A percentile compares a stretch with the other conserved stretches of the same genome.
Evolutionary conservation across 2,113 vertebrate species (phyloP).

Genomic region (Leucoraja erinaceus): DNA sequence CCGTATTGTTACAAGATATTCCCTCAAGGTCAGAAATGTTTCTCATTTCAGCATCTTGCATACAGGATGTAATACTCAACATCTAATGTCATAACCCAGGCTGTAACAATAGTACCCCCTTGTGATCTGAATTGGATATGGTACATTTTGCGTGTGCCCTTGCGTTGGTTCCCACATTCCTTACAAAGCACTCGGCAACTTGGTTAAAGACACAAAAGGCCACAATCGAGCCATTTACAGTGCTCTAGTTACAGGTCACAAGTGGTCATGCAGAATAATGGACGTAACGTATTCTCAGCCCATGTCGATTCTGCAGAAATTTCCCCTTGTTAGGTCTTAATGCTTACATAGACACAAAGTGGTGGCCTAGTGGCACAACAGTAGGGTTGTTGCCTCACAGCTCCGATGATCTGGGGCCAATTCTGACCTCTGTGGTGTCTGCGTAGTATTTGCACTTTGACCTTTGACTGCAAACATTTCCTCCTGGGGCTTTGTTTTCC

Average conservation of each 20-base stretch:
- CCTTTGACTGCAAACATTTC: too few relatives aligned
- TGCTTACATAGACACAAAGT: neutral
- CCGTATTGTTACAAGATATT: neutral
- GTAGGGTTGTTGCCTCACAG: too few relatives aligned
- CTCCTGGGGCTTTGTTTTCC: too few relatives aligned
- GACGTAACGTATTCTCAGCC: neutral
- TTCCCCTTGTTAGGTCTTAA: neutral
- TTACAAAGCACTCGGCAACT: neutral
- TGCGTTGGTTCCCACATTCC: neutral
- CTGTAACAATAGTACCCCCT: neutral
- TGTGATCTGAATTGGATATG: slow-evolving; percentile 9
- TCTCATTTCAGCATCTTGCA: neutral
- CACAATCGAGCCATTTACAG: neutral
- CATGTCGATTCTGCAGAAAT: neutral
- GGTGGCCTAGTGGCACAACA: too few relatives aligned
- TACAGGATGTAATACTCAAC: neutral
- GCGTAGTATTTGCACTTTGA: too few relatives aligned
- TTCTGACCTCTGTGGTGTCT: too few relatives aligned
- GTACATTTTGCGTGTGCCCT: neutral
- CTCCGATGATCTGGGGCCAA: too few relatives aligned
- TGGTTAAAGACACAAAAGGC: neutral
- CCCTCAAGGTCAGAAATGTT: neutral
- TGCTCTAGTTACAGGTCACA: neutral
- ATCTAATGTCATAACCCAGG: neutral
- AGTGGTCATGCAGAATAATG: neutral